Evolutionary conservation across 1,140 invertebrate genomes (phyloP).

Genomic region (Panagrolaimus sp.): DNA sequence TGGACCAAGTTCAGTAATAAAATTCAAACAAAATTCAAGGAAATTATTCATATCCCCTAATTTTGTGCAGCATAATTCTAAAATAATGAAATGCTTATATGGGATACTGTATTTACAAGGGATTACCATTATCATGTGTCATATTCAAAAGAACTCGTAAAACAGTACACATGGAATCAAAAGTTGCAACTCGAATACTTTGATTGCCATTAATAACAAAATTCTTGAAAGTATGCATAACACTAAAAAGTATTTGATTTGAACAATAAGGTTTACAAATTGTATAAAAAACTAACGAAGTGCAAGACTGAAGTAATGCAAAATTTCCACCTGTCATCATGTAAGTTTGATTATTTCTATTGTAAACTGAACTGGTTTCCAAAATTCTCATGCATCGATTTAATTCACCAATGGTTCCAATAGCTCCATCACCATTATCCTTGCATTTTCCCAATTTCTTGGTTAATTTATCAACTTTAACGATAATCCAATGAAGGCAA

Average conservation of each 20-base stretch:
- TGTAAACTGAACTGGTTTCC: conserved; percentile 5
- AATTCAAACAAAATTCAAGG: not conserved
- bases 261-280: too few relatives aligned
- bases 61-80: conserved; percentile 1
- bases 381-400: conserved; percentile 9
- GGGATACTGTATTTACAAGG: too few relatives aligned
- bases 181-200: not conserved
- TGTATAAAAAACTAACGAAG: not conserved
- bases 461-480: not conserved
- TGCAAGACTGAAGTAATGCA: not conserved
- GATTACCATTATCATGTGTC: conserved; percentile 9
- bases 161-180: not conserved
- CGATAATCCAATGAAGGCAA: conserved; percentile 3
- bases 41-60: conserved; percentile 15
- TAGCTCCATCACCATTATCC: not conserved
- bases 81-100: too few relatives aligned
- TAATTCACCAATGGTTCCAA: not conserved
- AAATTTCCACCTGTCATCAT: conserved; percentile 10
- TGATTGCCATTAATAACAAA: not conserved
- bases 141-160: not conserved
- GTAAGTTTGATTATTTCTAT: not conserved
- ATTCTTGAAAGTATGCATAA: not conserved
- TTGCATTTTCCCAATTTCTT: not conserved
- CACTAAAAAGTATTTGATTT: too few relatives aligned
- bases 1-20: not conserved